Evolutionary conservation across 2,797 vertebrate species (phyloP), one percentile per base, ranked within the genome.

Genomic region (Thripadectes ignobilis): DNA sequence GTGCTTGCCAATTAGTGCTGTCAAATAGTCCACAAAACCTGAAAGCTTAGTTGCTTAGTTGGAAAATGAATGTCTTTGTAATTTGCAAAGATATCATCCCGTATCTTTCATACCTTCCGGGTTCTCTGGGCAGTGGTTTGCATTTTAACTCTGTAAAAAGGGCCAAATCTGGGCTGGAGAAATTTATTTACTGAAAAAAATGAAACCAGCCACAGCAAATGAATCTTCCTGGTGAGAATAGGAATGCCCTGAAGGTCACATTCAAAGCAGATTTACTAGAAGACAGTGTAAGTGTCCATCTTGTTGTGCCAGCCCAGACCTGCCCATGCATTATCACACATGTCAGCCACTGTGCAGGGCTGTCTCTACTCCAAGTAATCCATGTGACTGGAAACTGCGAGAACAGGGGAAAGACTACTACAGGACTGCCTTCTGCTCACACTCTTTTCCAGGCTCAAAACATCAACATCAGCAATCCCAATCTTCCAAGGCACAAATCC

Each of bases 1-100:
- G 32, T 77, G 46, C 55, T 95, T 95, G 84, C 82, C 87, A 96
- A 90, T 96, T 94, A 96, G 65, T 91, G 46, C 27, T 93, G 77
- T 94, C 91, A 91, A 87, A 48, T 34, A 86, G 77, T 79, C 71
- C 75, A 66, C 84, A 80, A 85, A 91, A 92, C 48, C 72, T 75
- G 61, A 95, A 88, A 91, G 24, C 38, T 88, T 76, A 68, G 23
- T 77, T 61, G 17, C 57, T 92, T 38, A 54, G 61, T 65, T 0
- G 1, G 77, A 94, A 96, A 95, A 88, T 36, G 6, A 77, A 77
- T 23, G 55, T 65, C 68, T 81, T 69, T 3, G 1, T 58, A 63
- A 67, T 95, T 88, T 90, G 24, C 41, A 90, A 76, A 92, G 59
- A 65, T 0, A 0, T 81, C 55, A 78, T 86, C 39, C 62, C 45